Evolutionary conservation across 2,888 invertebrate genomes (phyloP).

Genomic region (Athalia rosae): DNA sequence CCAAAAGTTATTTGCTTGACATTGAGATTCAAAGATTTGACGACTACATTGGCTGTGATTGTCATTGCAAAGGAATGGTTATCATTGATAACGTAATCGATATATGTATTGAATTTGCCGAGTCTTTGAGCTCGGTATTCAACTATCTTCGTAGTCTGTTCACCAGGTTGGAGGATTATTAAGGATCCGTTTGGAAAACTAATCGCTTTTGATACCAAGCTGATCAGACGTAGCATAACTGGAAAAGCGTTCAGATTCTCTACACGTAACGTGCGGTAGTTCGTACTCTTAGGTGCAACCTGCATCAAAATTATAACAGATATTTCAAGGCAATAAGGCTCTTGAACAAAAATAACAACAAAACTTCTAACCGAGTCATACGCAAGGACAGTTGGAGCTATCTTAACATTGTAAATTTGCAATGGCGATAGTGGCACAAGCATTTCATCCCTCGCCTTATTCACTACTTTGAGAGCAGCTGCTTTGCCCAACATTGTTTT

Average conservation of each 20-base stretch:
- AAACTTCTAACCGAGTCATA: constrained; percentile 62
- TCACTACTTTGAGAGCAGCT: neutral
- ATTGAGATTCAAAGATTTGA: constrained; percentile 65
- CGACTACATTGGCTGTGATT: constrained; percentile 71
- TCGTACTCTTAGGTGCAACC: constrained; percentile 63
- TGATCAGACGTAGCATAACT: constrained; percentile 59
- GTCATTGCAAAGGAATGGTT: constrained; percentile 71
- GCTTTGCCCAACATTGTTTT: constrained; percentile 10
- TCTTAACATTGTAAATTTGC: constrained; percentile 70
- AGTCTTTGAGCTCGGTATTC: constrained; percentile 58
- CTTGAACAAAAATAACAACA: neutral
- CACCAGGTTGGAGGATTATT: constrained; percentile 54
- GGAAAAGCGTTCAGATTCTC: constrained; percentile 71
- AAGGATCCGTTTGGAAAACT: constrained; percentile 55
- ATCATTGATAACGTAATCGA: constrained; percentile 72
- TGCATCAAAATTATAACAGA: constrained; percentile 44
- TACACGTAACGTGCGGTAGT: constrained; percentile 63
- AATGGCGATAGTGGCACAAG: constrained; percentile 70
- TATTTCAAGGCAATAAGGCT: neutral
- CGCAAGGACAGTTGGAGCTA: constrained; percentile 67
- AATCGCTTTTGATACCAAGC: constrained; percentile 50
- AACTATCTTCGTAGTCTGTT: constrained; percentile 49
- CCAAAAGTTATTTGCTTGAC: constrained; percentile 64
- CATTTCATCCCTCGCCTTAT: constrained; percentile 48
- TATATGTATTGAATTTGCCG: constrained; percentile 67